A percentile compares a stretch with the other conserved stretches of the same genome.
Conservation (phyloP, 2,888 invertebrate species). For the Rhingia rostrata region DNA sequence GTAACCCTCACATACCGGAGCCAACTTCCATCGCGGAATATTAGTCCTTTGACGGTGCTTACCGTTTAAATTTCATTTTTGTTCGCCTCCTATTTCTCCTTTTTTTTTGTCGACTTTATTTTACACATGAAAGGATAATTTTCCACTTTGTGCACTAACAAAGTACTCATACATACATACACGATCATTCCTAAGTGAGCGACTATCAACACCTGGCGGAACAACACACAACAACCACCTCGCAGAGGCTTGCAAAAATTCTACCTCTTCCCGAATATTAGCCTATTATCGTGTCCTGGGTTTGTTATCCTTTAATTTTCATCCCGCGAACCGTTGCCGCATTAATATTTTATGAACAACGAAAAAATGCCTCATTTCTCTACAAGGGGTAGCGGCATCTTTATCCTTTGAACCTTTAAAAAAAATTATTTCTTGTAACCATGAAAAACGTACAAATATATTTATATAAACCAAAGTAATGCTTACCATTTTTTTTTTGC, state of each 20-base stretch:
- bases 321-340: not conserved
- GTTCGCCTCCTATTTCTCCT: not conserved
- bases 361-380: not conserved
- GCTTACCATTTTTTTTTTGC: constrained; percentile 73
- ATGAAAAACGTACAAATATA: no score
- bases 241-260: constrained; percentile 4
- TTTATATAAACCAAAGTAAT: constrained; percentile 15
- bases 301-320: constrained; percentile 35
- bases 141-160: constrained; percentile 43
- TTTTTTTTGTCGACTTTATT: constrained; percentile 31
- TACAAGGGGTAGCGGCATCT: not conserved
- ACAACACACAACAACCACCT: constrained; percentile 14
- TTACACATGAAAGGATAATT: constrained; percentile 73
- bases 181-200: constrained; percentile 58
- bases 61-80: constrained; percentile 43
- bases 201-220: constrained; percentile 65
- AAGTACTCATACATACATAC: constrained; percentile 14
- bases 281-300: constrained; percentile 8
- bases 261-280: constrained; percentile 8
- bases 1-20: constrained; percentile 23
- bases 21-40: constrained; percentile 34
- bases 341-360: constrained; percentile 47
- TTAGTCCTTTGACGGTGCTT: constrained; percentile 60
- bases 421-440: no score
- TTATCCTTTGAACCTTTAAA: not conserved